Base-by-base conservation (phyloP, 2,888 invertebrate genomes). In the Azorinus chamasolen region DNA sequence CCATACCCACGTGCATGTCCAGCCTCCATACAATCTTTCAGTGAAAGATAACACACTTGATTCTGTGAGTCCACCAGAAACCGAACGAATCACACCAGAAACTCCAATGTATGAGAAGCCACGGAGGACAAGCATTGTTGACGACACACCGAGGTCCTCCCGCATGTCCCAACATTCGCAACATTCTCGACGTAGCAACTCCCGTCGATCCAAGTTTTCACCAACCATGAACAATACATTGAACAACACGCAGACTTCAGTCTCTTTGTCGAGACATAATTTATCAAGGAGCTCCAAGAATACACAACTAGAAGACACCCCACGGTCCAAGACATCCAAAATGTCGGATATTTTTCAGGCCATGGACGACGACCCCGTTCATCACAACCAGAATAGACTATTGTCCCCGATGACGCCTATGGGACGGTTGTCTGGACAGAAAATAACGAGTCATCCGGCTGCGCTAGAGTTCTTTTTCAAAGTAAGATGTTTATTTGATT, bases 391-490 rank as follows among this genome's bases (percentile, higher is more conserved):
- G 43, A 63, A 58, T 39, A 50, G 72, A 46, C 59, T 80, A 25
- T 69, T 80, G n/a, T 80, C 80, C 2, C 80, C 80, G 0, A 70
- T 71, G 68, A 77, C 77, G 2, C 74, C 74, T 10, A 81, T 81
- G 74, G 81, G 74, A 1, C 53, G 74, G 8, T 45, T 50, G n/a
- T 77, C 84, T 10, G 65, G 71, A 24, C 46, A 65, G 22, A 59
- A 66, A 18, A 59, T 75, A n/a, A 61, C 64, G 8, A 64, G 72
- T 22, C 77, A 76, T 20, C 75, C 75, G 14, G 84, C 84, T 8
- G 64, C 77, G 6, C 57, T 84, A 10, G 84, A 84, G 48, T 79
- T 78, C 51, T 82, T 84, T 68, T 84, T 84, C 61, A 83, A 83
- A 65, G 83, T 77, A 53, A 25, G 53, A n/a, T 32, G 5, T n/a